These are phyloP conservation scores for Sorex fumeus DNA, from an alignment of 2,113 vertebrate species.

Conservation along the genomic window DNA sequence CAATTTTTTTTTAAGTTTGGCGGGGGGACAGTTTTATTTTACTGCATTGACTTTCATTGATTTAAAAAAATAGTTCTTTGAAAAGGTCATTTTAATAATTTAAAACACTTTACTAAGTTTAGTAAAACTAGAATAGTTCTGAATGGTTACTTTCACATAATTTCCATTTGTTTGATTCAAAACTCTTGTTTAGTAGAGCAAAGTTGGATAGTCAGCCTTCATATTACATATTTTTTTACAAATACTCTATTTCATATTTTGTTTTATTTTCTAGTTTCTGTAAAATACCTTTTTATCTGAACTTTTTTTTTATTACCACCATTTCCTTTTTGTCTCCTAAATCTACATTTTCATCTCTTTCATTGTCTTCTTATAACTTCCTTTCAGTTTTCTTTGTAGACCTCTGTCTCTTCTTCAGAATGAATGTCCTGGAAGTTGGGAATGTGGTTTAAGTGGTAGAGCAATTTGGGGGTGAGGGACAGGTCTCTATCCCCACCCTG, in stretches of 20 bases:
- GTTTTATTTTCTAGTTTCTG: slow-evolving; percentile 21
- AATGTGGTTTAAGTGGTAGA: too few relatives aligned
- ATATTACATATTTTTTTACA: background rate
- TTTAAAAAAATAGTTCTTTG: background rate
- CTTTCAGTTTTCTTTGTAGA: background rate
- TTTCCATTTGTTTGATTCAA: slow-evolving; percentile 46
- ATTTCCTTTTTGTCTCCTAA: background rate
- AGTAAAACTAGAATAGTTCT: slow-evolving; percentile 5
- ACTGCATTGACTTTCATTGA: background rate
- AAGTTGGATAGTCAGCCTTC: background rate
- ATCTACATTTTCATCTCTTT: background rate
- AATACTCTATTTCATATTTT: slow-evolving; percentile 14
- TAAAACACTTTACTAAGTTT: slow-evolving; percentile 1
- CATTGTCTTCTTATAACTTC: background rate
- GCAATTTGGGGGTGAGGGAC: too few relatives aligned
- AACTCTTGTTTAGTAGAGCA: slow-evolving; percentile 39
- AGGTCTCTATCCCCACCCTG: too few relatives aligned
- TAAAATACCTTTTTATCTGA: background rate
- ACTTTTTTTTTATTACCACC: background rate
- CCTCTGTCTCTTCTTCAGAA: background rate
- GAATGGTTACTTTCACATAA: slow-evolving; percentile 16
- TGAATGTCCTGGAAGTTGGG: too few relatives aligned
- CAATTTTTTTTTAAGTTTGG: too few relatives aligned
- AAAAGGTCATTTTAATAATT: slow-evolving; percentile 10
- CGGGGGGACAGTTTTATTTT: background rate